Evolutionary conservation across 1,140 invertebrate genomes (phyloP), one percentile per base, ranked within the genome.

Genomic region (Anastrepha obliqua): DNA sequence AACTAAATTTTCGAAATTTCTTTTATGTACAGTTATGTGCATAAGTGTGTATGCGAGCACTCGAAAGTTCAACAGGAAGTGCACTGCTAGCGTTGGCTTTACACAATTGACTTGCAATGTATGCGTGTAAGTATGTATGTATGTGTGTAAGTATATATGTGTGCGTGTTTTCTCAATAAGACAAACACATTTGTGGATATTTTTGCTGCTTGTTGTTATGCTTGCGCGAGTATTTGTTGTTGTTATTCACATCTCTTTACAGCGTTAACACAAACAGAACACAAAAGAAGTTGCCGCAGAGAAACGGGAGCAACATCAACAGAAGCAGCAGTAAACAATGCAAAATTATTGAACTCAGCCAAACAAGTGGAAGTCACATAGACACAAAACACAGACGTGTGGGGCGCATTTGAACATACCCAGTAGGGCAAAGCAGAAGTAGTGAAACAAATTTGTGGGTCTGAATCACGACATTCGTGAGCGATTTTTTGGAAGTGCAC

Each of bases 41-140:
- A 29, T 17, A 44, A 7, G 70, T 74, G 74, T 58, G 8, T 55
- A 81, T 15, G 74, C 17, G 47, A 55, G 51, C 11, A 20, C 74
- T 81, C 74, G 74, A 81, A 81, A 81, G 74, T 81, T 81, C 74
- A 81, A 81, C 74, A 81, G 74, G 74, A 81, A 81, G 74, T 81
- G 74, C 74, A 55, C 17, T 3, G 47, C 51, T 55, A 81, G 74
- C 74, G 47, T 55, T 81, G 74, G 47, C 74, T 58, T 81, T 81
- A 29, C 74, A 81, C 74, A 81, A 81, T 55, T 17, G n/a, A 55
- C 47, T 81, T 55, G 47, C 60, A 55, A 55, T 74, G 17, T 51
- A 11, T 8, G 29, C 5, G 39, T 39, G 64, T 39, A 67, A 11
- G 44, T n/a, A 6, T 15, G 44, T 55, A 55, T 81, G 17, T 55